Conservation (phyloP, 2,888 invertebrate species). For the Acrobasis repandana region DNA sequence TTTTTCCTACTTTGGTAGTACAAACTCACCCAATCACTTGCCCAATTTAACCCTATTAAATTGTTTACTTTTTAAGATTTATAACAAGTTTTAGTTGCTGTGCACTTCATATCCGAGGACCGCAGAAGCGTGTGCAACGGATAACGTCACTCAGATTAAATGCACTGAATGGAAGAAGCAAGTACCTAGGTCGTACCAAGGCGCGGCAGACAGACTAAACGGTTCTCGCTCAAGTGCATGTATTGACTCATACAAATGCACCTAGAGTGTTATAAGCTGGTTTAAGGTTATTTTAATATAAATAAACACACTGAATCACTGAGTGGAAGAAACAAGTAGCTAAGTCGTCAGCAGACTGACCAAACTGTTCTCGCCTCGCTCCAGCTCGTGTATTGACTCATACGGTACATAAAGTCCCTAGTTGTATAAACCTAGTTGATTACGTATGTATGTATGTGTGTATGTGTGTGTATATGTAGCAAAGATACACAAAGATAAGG, state of each 20-base stretch:
- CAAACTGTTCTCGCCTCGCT: too few relatives aligned
- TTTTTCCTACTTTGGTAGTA: too few relatives aligned
- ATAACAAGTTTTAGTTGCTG: neutral
- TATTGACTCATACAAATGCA: constrained; percentile 26
- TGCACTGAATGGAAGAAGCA: constrained; percentile 41
- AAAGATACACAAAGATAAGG: too few relatives aligned
- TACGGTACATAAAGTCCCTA: too few relatives aligned
- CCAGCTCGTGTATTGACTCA: too few relatives aligned
- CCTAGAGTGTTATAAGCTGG: neutral
- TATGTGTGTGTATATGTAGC: too few relatives aligned
- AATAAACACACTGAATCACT: too few relatives aligned
- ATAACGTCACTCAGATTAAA: constrained; percentile 47
- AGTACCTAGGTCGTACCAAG: constrained; percentile 1
- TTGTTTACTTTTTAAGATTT: neutral
- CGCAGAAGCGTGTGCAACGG: constrained; percentile 33
- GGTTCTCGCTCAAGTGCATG: constrained; percentile 46
- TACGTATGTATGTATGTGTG: too few relatives aligned
- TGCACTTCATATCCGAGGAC: neutral
- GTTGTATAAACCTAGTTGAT: too few relatives aligned
- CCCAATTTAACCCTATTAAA: neutral
- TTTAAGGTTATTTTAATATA: too few relatives aligned
- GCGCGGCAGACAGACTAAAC: constrained; percentile 36
- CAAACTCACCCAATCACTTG: neutral
- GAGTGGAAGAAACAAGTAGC: too few relatives aligned
- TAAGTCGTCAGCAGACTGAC: too few relatives aligned